Evolutionary conservation across 35 echinoderm and acorn worm genomes (phyloP).

Genomic region (Chiridota heheva): DNA sequence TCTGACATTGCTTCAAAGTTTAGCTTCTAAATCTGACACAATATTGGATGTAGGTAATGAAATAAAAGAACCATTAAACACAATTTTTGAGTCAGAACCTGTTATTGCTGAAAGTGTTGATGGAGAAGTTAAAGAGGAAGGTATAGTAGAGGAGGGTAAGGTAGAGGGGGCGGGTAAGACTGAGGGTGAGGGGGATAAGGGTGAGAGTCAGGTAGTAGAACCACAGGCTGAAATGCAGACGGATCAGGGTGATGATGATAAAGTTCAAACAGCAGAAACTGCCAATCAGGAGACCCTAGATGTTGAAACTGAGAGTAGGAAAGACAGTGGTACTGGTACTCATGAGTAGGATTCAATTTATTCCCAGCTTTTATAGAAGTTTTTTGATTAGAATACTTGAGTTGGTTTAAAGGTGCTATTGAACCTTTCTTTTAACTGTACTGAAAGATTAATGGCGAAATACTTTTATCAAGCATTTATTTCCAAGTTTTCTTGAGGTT

Average conservation of each 20-base stretch:
- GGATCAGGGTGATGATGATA: slow-evolving; percentile 17
- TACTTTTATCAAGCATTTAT: too few relatives aligned
- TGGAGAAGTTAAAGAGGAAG: slow-evolving; percentile 3
- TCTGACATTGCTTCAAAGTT: neutral
- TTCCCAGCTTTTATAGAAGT: neutral
- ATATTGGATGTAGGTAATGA: slow-evolving; percentile 15
- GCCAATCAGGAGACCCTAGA: slow-evolving; percentile 52
- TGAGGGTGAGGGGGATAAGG: neutral
- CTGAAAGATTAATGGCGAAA: too few relatives aligned
- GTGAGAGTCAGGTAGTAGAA: neutral
- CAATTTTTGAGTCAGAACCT: neutral
- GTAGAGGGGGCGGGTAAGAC: neutral
- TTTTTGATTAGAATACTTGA: neutral
- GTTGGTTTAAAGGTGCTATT: neutral
- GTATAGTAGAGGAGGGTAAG: neutral
- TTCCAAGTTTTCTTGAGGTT: too few relatives aligned
- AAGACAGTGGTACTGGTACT: too few relatives aligned
- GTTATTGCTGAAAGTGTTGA: neutral
- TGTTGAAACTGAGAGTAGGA: slow-evolving; percentile 1
- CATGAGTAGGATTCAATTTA: neutral
- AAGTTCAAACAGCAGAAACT: slow-evolving; percentile 54
- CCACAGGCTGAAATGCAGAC: neutral
- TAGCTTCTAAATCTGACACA: neutral
- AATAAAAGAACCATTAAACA: neutral
- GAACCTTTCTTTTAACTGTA: neutral